Evolutionary conservation across 2,113 vertebrate species (phyloP).

Genomic region (Oxyura jamaicensis): DNA sequence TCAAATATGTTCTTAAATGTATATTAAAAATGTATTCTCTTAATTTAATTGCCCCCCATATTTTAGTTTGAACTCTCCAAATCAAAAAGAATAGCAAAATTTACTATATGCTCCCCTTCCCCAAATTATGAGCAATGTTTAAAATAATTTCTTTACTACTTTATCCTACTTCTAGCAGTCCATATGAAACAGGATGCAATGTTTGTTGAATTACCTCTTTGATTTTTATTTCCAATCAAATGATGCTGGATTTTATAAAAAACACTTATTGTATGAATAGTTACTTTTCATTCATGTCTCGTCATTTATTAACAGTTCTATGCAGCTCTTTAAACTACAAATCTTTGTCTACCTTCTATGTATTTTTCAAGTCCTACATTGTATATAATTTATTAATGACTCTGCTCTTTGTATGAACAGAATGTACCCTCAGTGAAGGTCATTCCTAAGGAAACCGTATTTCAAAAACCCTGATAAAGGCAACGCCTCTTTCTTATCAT

Average conservation of each 20-base stretch:
- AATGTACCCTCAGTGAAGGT: conserved; percentile 49
- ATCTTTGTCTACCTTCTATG: background rate
- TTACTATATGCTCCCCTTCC: background rate
- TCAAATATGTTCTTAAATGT: background rate
- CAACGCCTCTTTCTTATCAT: conserved; percentile 50
- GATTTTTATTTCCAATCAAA: conserved; percentile 8
- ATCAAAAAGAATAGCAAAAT: conserved; percentile 48
- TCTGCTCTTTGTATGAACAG: conserved; percentile 29
- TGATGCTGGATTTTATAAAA: background rate
- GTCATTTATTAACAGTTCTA: background rate
- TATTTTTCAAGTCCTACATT: conserved; percentile 3
- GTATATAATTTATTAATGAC: conserved; percentile 41
- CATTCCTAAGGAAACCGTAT: conserved; percentile 47
- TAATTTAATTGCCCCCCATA: conserved; percentile 38
- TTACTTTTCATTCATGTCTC: background rate
- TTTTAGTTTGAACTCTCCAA: conserved; percentile 53
- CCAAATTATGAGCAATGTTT: background rate
- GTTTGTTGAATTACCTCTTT: background rate
- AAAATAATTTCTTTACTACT: background rate
- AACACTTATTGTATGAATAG: background rate
- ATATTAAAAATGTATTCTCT: conserved; percentile 24
- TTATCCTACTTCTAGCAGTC: background rate
- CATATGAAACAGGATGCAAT: background rate
- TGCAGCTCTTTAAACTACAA: background rate
- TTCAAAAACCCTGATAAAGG: conserved; percentile 47